A percentile compares a stretch with the other conserved stretches of the same genome.
phyloP scores from a whole-genome alignment of 30 jellyfish, hydroid and myxozoan species.

The Turritopsis rubra region DNA sequence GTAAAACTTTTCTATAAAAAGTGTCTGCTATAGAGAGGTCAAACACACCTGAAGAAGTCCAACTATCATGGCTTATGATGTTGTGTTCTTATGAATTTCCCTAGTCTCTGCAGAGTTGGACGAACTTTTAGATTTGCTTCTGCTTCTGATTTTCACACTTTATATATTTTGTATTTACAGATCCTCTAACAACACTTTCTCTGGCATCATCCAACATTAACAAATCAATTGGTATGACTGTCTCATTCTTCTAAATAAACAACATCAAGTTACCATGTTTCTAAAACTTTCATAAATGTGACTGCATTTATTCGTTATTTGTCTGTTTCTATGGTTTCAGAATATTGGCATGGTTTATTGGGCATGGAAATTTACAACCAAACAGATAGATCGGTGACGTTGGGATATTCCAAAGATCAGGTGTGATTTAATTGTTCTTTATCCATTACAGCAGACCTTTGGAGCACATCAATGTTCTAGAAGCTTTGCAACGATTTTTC shows the following conservation, averaged over 20 bases:
- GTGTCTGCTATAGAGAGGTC: too few relatives aligned
- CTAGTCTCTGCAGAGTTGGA: too few relatives aligned
- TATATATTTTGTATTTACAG: constrained; percentile 28
- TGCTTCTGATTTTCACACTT: too few relatives aligned
- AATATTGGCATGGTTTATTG: constrained; percentile 69
- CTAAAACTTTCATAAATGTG: too few relatives aligned
- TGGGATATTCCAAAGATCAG: constrained; percentile 55
- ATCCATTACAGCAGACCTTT: neutral
- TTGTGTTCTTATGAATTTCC: neutral
- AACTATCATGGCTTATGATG: too few relatives aligned
- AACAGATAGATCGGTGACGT: constrained; percentile 35
- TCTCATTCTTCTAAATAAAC: neutral
- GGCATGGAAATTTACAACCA: constrained; percentile 56
- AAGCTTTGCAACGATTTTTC: too few relatives aligned
- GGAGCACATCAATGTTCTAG: too few relatives aligned
- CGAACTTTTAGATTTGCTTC: too few relatives aligned
- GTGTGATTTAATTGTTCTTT: constrained; percentile 15
- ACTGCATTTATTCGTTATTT: too few relatives aligned
- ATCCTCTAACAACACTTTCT: constrained; percentile 58
- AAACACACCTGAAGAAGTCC: too few relatives aligned
- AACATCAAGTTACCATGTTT: too few relatives aligned
- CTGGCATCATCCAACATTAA: constrained; percentile 65
- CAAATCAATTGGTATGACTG: constrained; percentile 58
- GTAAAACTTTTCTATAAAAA: too few relatives aligned
- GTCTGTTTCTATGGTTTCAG: constrained; percentile 26